Conservation (phyloP, 2,888 invertebrate species). For the Drosophila seclusa region DNA sequence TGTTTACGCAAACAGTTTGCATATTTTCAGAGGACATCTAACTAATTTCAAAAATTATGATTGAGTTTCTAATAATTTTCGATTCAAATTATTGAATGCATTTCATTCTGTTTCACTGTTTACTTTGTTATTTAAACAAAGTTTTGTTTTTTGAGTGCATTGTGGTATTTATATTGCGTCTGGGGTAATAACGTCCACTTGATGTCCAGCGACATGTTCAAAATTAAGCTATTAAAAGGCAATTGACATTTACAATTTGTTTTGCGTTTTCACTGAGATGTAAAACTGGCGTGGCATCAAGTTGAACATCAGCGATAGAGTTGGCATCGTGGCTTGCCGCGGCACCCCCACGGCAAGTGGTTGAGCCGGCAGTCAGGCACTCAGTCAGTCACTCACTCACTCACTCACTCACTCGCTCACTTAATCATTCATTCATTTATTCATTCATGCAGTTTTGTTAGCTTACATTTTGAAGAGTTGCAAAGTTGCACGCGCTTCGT, state of each 20-base stretch:
- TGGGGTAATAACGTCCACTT: slow-evolving; percentile 45
- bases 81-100: neutral
- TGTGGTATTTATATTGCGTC: slow-evolving; percentile 5
- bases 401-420: slow-evolving; percentile 51
- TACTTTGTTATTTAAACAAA: neutral
- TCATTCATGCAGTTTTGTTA: slow-evolving; percentile 76
- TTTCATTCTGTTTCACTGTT: neutral
- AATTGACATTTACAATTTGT: slow-evolving; percentile 58
- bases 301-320: slow-evolving; percentile 18
- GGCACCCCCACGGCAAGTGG: slow-evolving; percentile 64
- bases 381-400: slow-evolving; percentile 21
- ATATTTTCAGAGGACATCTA: neutral
- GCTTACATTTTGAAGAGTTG: slow-evolving; percentile 73
- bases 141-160: slow-evolving; percentile 13
- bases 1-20: neutral
- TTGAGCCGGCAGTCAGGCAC: slow-evolving; percentile 19
- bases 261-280: slow-evolving; percentile 60
- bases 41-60: neutral
- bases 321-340: slow-evolving; percentile 32
- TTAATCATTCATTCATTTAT: slow-evolving; percentile 62
- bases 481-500: slow-evolving; percentile 70
- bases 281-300: slow-evolving; percentile 36
- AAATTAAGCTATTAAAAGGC: slow-evolving; percentile 69
- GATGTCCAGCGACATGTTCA: slow-evolving; percentile 25
- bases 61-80: neutral